Percentiles rank a stretch among this genome's conserved stretches.
Conservation (phyloP, 2,113 vertebrate species). For the Dinomys branickii region DNA sequence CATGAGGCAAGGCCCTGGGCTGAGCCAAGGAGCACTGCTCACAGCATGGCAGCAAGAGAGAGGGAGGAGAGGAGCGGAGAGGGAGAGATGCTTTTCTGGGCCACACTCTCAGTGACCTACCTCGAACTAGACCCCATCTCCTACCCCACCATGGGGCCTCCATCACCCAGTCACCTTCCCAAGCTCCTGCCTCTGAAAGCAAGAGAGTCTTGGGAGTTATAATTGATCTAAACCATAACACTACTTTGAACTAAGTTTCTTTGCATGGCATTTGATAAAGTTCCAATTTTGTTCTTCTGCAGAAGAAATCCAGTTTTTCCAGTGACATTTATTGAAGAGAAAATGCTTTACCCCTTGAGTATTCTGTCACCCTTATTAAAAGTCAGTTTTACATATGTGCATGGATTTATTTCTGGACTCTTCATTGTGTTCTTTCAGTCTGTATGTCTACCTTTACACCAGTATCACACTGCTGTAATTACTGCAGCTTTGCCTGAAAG, state of each 20-base stretch:
- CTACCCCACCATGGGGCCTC: too few species aligned
- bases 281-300: background rate
- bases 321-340: background rate
- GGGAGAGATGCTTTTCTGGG: too few species aligned
- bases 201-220: too few species aligned
- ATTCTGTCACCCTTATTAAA: background rate
- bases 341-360: rapidly evolving
- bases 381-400: background rate
- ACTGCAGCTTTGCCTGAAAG: background rate
- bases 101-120: too few species aligned
- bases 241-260: background rate
- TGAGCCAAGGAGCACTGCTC: too few species aligned
- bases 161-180: too few species aligned
- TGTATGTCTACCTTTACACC: background rate
- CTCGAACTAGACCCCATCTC: too few species aligned
- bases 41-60: too few species aligned
- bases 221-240: too few species aligned
- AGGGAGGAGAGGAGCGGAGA: too few species aligned
- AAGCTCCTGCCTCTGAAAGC: too few species aligned
- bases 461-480: background rate
- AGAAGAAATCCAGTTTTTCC: background rate
- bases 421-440: background rate
- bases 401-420: background rate
- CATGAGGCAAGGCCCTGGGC: too few species aligned
- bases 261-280: background rate